Conservation (phyloP, 1,140 invertebrate genomes). For the Rhynchophorus ferrugineus region DNA sequence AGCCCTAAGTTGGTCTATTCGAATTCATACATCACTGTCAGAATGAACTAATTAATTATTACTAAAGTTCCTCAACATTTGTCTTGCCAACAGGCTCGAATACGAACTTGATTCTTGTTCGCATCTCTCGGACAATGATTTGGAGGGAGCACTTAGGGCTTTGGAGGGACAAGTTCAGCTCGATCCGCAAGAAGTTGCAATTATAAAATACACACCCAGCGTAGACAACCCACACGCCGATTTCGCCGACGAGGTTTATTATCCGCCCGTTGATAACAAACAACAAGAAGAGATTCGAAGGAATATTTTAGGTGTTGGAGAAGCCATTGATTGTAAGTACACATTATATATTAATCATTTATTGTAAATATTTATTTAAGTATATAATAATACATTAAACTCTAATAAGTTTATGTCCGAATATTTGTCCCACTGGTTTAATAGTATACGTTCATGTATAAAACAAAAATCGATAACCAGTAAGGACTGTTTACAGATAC, state of each 20-base stretch:
- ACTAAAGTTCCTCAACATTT: no score
- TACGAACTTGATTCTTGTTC: slow-evolving; percentile 39
- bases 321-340: slow-evolving; percentile 14
- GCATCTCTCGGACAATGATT: slow-evolving; percentile 43
- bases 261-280: slow-evolving; percentile 48
- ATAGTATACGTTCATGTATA: no score
- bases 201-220: slow-evolving; percentile 71
- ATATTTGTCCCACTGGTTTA: no score
- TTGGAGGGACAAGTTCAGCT: slow-evolving; percentile 45
- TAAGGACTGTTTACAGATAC: no score
- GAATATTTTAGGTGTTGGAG: slow-evolving; percentile 32
- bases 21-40: no score
- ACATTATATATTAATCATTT: no score
- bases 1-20: no score
- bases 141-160: slow-evolving; percentile 45
- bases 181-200: slow-evolving; percentile 61
- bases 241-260: slow-evolving; percentile 72
- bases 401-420: no score
- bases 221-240: slow-evolving; percentile 54
- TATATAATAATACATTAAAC: no score
- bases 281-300: slow-evolving; percentile 27
- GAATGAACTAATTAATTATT: no score
- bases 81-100: slow-evolving; percentile 33
- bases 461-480: no score
- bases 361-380: no score